phyloP scores from a whole-genome alignment of 2,797 vertebrate genomes.

The Merluccius polli region DNA sequence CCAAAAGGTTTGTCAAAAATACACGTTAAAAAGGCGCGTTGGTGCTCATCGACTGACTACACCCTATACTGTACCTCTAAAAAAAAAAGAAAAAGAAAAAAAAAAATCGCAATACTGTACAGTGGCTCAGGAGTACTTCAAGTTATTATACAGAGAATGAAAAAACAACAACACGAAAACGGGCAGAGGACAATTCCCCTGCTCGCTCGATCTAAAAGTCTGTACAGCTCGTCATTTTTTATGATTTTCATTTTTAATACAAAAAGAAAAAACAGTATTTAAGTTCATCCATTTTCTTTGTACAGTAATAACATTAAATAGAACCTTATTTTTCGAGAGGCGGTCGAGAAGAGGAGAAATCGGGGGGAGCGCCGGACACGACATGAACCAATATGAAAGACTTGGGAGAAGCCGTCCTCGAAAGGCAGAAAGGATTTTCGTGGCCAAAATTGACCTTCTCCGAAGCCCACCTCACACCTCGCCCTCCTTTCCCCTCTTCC shows the following conservation, averaged over 20 bases:
- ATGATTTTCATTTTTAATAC: constrained; percentile 62
- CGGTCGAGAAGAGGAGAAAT: constrained; percentile 28
- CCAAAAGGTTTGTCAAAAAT: constrained; percentile 59
- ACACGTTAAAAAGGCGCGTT: constrained; percentile 73
- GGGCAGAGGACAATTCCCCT: constrained; percentile 51
- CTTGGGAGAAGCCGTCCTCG: background rate
- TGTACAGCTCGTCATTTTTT: constrained; percentile 58
- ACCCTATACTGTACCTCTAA: constrained; percentile 65
- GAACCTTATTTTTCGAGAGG: constrained; percentile 58
- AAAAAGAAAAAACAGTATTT: constrained; percentile 61
- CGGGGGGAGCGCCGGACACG: constrained; percentile 31
- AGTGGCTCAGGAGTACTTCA: constrained; percentile 64
- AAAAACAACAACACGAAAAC: constrained; percentile 43
- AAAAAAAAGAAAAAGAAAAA: constrained; percentile 30
- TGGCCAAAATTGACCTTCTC: background rate
- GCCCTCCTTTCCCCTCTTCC: background rate
- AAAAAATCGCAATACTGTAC: constrained; percentile 65
- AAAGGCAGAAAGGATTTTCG: background rate
- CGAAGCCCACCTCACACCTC: constrained; percentile 15
- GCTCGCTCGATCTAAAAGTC: constrained; percentile 57
- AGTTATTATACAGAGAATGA: constrained; percentile 58
- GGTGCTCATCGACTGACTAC: constrained; percentile 69
- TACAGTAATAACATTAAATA: constrained; percentile 73
- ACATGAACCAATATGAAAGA: constrained; percentile 36
- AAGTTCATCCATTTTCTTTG: constrained; percentile 68